Base-by-base conservation (phyloP, 2,113 vertebrate species). In the Bos indicus region DNA sequence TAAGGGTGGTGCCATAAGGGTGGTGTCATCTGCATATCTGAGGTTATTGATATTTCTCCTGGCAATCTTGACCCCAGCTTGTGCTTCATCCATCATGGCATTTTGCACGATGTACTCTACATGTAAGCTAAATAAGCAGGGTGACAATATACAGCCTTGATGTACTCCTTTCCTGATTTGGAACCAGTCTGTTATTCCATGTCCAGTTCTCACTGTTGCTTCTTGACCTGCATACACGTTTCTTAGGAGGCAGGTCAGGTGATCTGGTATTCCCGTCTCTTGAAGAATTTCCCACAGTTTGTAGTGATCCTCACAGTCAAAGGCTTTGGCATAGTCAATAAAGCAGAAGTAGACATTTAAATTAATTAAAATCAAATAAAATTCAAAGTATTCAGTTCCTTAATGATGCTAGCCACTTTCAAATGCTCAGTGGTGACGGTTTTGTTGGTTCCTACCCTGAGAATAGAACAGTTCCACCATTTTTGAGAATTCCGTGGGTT, bases 391-490 rank as follows among this genome's bases (percentile, higher is more conserved):
- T 74, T 21, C 54, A 87, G 0, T 40, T 43, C 36, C 36, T 62
- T 7, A 19, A 10, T 77, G 25, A 26, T 3, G 11, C 26, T 6
- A 64, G 40, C 67, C 5, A 5, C 60, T 74, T 30, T 30, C 54
- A 64, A 17, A 64, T 7, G 43, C 40, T 40, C 25, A 33, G 0
- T 1, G 33, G 74, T 1, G 7, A 14, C 6, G 7, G n/a, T 15
- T 11, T 28, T 3, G 0, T 23, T 40, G 17, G 28, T 11, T 40
- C 17, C 46, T 57, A 2, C 90, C 33, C 1, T 25, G 10, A 12
- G 36, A 12, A 8, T 2, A 26, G 48, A 23, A 1, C 2, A 3
- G 36, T 54, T 26, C 40, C 33, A 1, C 83, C 11, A 4, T 11
- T 23, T 8, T 0, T 7, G 67, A 86, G 28, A 36, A 12, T 88